Base-by-base conservation (phyloP, 1,140 invertebrate genomes). In the Cotesia typhae region DNA sequence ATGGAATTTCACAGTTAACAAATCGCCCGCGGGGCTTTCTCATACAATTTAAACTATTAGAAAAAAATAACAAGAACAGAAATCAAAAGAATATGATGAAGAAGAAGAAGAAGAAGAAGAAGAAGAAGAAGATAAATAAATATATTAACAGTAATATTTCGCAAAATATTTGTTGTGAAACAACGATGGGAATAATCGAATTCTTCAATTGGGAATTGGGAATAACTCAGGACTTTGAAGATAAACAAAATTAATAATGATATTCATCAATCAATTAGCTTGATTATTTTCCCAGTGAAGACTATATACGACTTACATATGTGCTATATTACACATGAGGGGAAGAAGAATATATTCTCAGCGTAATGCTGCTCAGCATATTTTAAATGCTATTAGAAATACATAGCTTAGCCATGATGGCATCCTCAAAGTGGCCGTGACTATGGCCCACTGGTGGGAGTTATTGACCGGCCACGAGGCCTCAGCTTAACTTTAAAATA, bases 371-470 rank as follows among this genome's bases (percentile, higher is more conserved):
- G 17, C 41, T 47, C 41, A 47, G 41, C 41, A 28, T 12, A 63
- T n/a, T 70, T 28, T 47, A 55, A 47, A 57, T 59, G 63, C 72
- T 67, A 79, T 81, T 81, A 80, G 79, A 77, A 79, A 78, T 79
- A 79, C 41, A 47, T 47, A 47, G 79, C 77, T 78, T 76, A 68
- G 72, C 71, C 64, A 63, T 79, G 80, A 77, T 73, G 36, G 53
- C 67, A 35, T 53, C 64, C 47, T 66, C 20, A 35, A 35, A 36
- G 59, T 60, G 59, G 59, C 59, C 59, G 17, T 60, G 59, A 60
- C 59, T 28, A 60, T 28, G n/a, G n/a, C 14, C 53, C 12, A 55
- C 12, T 14, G 55, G 63, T 41, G 60, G 71, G 64, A 64, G 64
- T 28, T 53, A 47, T 65, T 63, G 72, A 68, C 57, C 71, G 52